Percentiles rank a stretch among this genome's conserved stretches.
Conservation (phyloP, 2,888 invertebrate genomes). For the Cataglyphis livida region DNA sequence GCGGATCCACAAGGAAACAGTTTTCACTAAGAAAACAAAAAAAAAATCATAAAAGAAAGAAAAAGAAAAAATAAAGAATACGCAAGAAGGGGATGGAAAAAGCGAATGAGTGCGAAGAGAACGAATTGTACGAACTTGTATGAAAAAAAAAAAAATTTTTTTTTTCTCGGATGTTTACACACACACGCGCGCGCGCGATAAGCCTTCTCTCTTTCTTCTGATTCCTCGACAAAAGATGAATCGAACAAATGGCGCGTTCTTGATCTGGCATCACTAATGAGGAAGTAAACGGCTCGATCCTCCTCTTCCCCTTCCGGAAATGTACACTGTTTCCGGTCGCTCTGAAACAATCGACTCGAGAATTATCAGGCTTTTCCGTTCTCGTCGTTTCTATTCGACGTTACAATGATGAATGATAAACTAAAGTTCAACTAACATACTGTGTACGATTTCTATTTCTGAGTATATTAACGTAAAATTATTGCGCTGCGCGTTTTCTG, state of each 20-base stretch:
- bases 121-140: neutral
- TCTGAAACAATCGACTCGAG: slow-evolving; percentile 44
- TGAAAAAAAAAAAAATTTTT: neutral
- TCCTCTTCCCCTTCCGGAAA: slow-evolving; percentile 16
- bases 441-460: neutral
- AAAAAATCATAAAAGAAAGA: neutral
- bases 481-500: neutral
- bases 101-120: neutral
- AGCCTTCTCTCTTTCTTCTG: neutral
- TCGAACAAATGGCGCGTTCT: slow-evolving; percentile 9
- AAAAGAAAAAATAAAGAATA: neutral
- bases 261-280: slow-evolving; percentile 65
- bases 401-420: neutral
- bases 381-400: slow-evolving; percentile 11
- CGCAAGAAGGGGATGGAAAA: neutral
- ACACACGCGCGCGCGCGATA: neutral
- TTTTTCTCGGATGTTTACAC: slow-evolving; percentile 62
- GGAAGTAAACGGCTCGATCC: slow-evolving; percentile 41
- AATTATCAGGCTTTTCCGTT: neutral
- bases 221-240: neutral
- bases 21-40: neutral
- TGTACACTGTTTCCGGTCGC: slow-evolving; percentile 46
- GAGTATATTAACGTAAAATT: neutral
- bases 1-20: neutral
- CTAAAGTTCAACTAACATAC: neutral